Conservation (phyloP, 2,113 vertebrate genomes). For the Mesembrinibis cayennensis region DNA sequence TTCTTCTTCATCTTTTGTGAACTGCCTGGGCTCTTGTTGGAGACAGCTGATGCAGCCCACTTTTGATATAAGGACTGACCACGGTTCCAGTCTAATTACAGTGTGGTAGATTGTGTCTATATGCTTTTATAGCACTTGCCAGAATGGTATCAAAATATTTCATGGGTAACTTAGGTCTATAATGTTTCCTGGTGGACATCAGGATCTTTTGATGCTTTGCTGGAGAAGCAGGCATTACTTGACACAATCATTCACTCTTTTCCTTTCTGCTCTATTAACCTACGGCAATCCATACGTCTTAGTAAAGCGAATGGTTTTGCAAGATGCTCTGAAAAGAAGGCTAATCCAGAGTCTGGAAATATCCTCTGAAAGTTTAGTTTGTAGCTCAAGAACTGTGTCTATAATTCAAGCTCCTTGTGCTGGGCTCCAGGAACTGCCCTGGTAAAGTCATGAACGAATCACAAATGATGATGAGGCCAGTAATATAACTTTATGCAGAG, state of each 20-base stretch:
- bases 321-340: neutral
- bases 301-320: neutral
- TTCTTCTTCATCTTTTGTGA: neutral
- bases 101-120: neutral
- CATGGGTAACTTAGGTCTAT: neutral
- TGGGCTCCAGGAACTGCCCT: neutral
- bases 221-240: neutral
- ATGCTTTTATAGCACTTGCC: neutral
- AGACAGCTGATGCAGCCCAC: neutral
- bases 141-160: neutral
- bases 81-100: neutral
- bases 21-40: neutral
- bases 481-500: neutral
- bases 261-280: neutral
- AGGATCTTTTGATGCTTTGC: neutral
- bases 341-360: neutral
- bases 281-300: fast-evolving
- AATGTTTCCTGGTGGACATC: neutral
- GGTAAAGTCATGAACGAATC: neutral
- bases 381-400: neutral
- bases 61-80: neutral
- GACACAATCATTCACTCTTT: neutral
- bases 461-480: neutral
- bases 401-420: neutral
- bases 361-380: neutral